Evolutionary conservation across 2,888 invertebrate genomes (phyloP), one percentile per base, ranked within the genome.

Genomic region (Drosophila ustulata): DNA sequence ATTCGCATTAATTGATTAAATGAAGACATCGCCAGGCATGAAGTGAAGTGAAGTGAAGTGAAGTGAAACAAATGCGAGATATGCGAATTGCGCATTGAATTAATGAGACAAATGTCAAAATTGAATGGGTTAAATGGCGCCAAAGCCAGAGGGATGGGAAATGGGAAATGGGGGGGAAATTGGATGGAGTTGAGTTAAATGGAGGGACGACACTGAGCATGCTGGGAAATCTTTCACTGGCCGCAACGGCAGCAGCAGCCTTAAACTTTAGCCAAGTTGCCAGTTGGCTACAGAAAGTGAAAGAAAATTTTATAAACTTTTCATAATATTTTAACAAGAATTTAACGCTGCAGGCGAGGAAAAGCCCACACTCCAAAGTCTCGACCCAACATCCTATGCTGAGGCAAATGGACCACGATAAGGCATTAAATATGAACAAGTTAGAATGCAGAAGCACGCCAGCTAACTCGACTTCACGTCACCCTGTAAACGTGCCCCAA

Each of bases 321-420:
- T 64, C 66, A 77, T 74, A 74, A 74, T 77, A 77, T 77, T 77
- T 77, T 65, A 70, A 65, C 70, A 77, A 74, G 70, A 77, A 74
- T 70, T 77, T 66, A 67, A 70, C 56, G 77, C 77, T 67, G 61
- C 50, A 47, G 77, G 77, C 77, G 45, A 71, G 68, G 63, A 55
- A 66, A 62, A 51, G 64, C 67, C 52, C 47, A 63, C 63, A 56
- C 51, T 49, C 50, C 8, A 39, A 13, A 28, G 18, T 39, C 37
- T 4, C 9, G 7, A 34, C 23, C 28, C 28, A 62, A 7, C 26
- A 63, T 41, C 11, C 41, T 26, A 51, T 11, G 37, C 11, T 34
- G 34, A 46, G 45, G 28, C 37, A 47, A 53, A 57, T 56, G 62
- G 53, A 23, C 28, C 46, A 58, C 75, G 67, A 71, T 71, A 71